These are phyloP conservation scores for Agraylea sexmaculata DNA, from an alignment of 1,140 invertebrate genomes.

Conservation along the genomic window DNA sequence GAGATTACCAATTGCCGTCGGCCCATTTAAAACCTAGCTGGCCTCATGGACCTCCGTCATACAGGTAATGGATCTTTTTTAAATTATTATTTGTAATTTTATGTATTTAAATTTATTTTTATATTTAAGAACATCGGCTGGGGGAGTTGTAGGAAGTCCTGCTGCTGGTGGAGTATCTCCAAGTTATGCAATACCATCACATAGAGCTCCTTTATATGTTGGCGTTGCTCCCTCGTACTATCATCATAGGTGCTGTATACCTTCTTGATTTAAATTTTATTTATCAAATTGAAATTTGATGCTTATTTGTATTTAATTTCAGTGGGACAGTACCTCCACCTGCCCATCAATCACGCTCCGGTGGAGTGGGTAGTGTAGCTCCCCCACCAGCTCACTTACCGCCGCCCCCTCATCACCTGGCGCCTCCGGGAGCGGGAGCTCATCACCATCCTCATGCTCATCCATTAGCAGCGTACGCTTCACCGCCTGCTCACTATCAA, in stretches of 20 bases:
- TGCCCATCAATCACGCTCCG: slow-evolving; percentile 13
- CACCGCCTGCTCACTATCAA: slow-evolving; percentile 18
- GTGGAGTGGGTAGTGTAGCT: slow-evolving; percentile 15
- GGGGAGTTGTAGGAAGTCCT: slow-evolving; percentile 28
- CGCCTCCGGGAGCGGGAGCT: slow-evolving; percentile 25
- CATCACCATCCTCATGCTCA: slow-evolving; percentile 24
- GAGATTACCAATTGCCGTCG: slow-evolving; percentile 32
- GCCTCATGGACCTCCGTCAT: slow-evolving; percentile 13
- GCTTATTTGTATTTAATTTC: slow-evolving; percentile 5
- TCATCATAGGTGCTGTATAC: slow-evolving; percentile 30
- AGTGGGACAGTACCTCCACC: slow-evolving; percentile 18
- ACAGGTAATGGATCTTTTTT: slow-evolving; percentile 13
- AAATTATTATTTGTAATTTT: neutral
- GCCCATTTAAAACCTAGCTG: slow-evolving; percentile 21
- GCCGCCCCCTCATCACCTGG: slow-evolving; percentile 35
- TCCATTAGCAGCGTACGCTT: slow-evolving; percentile 30
- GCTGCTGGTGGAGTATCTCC: slow-evolving; percentile 35
- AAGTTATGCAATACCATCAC: slow-evolving; percentile 25
- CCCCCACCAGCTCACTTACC: slow-evolving; percentile 37
- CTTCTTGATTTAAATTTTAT: neutral
- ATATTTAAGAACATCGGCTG: slow-evolving; percentile 19
- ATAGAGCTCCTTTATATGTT: slow-evolving; percentile 31
- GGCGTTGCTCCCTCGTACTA: slow-evolving; percentile 32
- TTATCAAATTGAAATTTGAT: neutral
- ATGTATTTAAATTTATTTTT: slow-evolving; percentile 3